Evolutionary conservation across 1,140 invertebrate species (phyloP).

Genomic region (Solen grandis): DNA sequence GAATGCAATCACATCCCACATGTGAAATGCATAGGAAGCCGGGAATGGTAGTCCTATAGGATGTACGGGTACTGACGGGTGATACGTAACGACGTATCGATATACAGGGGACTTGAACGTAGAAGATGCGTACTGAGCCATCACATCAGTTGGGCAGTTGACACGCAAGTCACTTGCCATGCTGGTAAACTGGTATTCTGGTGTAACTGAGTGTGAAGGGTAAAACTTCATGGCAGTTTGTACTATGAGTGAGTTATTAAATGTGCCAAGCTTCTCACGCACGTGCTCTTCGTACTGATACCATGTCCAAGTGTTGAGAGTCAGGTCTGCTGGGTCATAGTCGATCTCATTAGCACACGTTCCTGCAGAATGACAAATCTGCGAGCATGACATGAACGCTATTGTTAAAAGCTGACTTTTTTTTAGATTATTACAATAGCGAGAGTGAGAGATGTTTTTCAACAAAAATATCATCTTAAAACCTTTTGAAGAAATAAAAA

Average conservation of each 20-base stretch:
- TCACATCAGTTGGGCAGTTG: slow-evolving; percentile 61
- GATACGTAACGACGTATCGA: slow-evolving; percentile 62
- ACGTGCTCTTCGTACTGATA: slow-evolving; percentile 59
- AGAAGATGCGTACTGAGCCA: slow-evolving; percentile 41
- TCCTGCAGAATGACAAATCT: too few relatives aligned
- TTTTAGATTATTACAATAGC: too few relatives aligned
- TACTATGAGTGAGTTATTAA: slow-evolving; percentile 40
- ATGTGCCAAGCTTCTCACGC: slow-evolving; percentile 55
- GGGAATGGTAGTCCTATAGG: slow-evolving; percentile 56
- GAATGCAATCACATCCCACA: slow-evolving; percentile 71
- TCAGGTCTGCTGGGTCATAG: slow-evolving; percentile 40
- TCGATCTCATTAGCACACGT: slow-evolving; percentile 62
- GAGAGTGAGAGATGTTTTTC: too few relatives aligned
- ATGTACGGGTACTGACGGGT: slow-evolving; percentile 61
- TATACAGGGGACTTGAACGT: slow-evolving; percentile 62
- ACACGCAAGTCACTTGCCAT: slow-evolving; percentile 61
- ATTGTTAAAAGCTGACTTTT: too few relatives aligned
- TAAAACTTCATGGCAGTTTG: slow-evolving; percentile 58
- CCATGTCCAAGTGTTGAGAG: slow-evolving; percentile 66
- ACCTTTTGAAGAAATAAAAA: too few relatives aligned
- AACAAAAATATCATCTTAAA: too few relatives aligned
- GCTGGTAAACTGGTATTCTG: slow-evolving; percentile 63
- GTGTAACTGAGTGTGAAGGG: slow-evolving; percentile 51
- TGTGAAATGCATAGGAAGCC: slow-evolving; percentile 63
- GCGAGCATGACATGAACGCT: too few relatives aligned